These are phyloP conservation scores for Dermolepida albohirtum DNA, from an alignment of 2,888 invertebrate species.

Conservation along the genomic window DNA sequence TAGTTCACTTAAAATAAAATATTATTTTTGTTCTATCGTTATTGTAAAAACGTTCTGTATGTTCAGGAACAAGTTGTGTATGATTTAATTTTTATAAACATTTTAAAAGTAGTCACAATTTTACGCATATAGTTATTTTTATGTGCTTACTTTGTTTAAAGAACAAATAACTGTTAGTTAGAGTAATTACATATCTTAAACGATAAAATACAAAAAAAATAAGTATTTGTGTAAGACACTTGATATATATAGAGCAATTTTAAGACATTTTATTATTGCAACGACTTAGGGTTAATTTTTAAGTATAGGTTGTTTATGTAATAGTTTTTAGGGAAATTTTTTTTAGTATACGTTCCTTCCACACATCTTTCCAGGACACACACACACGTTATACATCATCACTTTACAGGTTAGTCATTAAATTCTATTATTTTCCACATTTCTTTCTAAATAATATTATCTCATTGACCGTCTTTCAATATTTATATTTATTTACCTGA, in stretches of 20 bases:
- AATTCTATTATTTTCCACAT: conserved; percentile 16
- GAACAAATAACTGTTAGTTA: conserved; percentile 35
- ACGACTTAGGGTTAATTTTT: conserved; percentile 44
- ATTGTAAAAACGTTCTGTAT: conserved; percentile 38
- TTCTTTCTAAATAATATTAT: conserved; percentile 13
- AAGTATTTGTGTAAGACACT: conserved; percentile 42
- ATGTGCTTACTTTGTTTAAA: conserved; percentile 38
- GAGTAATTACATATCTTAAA: conserved; percentile 43
- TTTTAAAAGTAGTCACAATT: conserved; percentile 37
- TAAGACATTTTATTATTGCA: conserved; percentile 46
- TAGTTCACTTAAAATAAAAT: conserved; percentile 31
- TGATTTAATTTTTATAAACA: conserved; percentile 42
- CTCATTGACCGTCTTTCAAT: neutral
- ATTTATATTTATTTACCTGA: conserved; percentile 23
- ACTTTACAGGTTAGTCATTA: conserved; percentile 43
- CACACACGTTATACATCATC: conserved; percentile 38
- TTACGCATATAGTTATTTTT: conserved; percentile 32
- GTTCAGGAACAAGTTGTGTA: conserved; percentile 37
- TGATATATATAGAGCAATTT: conserved; percentile 38
- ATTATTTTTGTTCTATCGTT: conserved; percentile 35
- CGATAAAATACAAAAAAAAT: conserved; percentile 36
- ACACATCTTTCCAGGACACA: conserved; percentile 42
- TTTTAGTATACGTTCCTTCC: conserved; percentile 42
- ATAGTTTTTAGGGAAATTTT: conserved; percentile 39
- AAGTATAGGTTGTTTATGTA: conserved; percentile 43